These are phyloP conservation scores for Prochilodus magdalenae DNA, from an alignment of 2,113 vertebrate genomes.

Conservation along the genomic window DNA sequence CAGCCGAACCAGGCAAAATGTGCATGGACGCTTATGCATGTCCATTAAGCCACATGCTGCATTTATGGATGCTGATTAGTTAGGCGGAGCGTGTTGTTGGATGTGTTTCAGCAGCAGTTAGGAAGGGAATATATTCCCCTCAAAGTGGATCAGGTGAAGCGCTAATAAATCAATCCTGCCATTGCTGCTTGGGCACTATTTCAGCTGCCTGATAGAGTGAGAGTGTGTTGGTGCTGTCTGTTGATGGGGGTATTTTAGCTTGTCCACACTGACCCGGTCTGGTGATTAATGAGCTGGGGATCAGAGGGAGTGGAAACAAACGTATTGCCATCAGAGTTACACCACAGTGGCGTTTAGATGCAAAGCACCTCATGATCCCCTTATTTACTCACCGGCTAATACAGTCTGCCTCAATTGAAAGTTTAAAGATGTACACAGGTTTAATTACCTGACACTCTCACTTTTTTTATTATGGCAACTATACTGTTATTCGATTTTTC, in stretches of 20 bases:
- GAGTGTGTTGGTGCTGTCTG: not conserved
- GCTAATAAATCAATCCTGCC: constrained; percentile 27
- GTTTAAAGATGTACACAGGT: no score
- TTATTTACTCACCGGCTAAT: not conserved
- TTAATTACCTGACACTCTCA: no score
- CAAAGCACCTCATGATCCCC: not conserved
- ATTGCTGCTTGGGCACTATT: constrained; percentile 3
- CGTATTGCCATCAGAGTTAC: constrained; percentile 21
- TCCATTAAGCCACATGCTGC: constrained; percentile 85
- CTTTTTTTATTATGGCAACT: no score
- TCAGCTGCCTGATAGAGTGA: constrained; percentile 4
- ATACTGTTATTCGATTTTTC: no score
- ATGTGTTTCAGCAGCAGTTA: constrained; percentile 18
- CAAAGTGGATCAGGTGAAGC: constrained; percentile 10
- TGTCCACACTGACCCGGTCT: not conserved
- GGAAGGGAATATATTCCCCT: not conserved
- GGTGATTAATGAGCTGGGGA: constrained; percentile 40
- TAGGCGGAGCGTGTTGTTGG: constrained; percentile 7
- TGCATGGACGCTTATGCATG: constrained; percentile 68
- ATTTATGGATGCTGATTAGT: constrained; percentile 78
- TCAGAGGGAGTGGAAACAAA: not conserved
- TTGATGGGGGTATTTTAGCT: constrained; percentile 30
- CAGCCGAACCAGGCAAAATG: not conserved
- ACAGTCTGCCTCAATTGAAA: not conserved
- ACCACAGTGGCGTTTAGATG: constrained; percentile 14